Evolutionary conservation across 1,140 invertebrate genomes (phyloP).

Genomic region (Drosophila repleta): DNA sequence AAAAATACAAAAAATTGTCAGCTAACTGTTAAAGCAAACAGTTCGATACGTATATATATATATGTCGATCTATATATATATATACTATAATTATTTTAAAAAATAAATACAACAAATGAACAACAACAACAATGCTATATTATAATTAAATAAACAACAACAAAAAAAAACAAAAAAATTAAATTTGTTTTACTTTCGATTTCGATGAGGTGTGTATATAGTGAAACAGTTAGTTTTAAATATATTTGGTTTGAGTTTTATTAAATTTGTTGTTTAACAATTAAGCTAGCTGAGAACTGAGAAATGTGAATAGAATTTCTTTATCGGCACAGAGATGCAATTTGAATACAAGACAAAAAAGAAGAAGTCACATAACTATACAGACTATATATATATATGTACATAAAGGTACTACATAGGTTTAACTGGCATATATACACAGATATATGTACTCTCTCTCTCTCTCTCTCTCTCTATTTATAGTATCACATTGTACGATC

Average conservation of each 20-base stretch:
- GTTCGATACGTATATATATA: conserved; percentile 33
- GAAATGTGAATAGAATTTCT: background rate
- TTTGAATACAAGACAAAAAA: conserved; percentile 25
- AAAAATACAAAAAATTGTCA: conserved; percentile 21
- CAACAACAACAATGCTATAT: conserved; percentile 53
- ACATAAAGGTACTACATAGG: conserved; percentile 2
- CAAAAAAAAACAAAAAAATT: conserved; percentile 24
- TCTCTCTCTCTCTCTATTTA: conserved; percentile 16
- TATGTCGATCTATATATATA: conserved; percentile 28
- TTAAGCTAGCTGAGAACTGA: conserved; percentile 12
- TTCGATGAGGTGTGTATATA: too few relatives aligned
- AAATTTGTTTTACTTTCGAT: conserved; percentile 6
- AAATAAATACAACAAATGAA: conserved; percentile 43
- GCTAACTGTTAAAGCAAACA: conserved; percentile 32
- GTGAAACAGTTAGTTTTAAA: background rate
- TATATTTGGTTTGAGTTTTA: conserved; percentile 40
- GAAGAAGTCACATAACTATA: conserved; percentile 21
- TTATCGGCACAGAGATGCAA: conserved; percentile 11
- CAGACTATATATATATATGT: conserved; percentile 32
- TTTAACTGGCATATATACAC: conserved; percentile 21
- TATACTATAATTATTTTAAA: conserved; percentile 63
- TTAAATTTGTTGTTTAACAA: conserved; percentile 32
- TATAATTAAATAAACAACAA: conserved; percentile 54
- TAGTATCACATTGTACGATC: conserved; percentile 54
- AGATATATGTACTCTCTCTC: conserved; percentile 14